Evolutionary conservation across 2,797 vertebrate genomes (phyloP).

Genomic region (Hypotaenidia philippensis): DNA sequence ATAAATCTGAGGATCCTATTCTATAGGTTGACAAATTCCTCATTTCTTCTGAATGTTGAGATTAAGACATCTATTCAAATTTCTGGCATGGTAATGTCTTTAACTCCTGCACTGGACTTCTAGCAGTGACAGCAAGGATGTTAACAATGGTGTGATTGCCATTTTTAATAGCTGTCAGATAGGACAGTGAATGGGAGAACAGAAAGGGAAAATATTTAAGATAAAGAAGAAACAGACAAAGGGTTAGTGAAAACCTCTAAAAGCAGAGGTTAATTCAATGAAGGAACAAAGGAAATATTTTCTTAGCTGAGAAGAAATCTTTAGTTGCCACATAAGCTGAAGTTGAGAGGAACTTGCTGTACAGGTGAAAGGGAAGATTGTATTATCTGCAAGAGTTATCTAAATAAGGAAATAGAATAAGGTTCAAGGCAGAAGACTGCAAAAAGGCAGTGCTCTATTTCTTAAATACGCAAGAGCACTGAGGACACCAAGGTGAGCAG

Average conservation of each 20-base stretch:
- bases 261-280: neutral
- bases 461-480: neutral
- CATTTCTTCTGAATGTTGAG: neutral
- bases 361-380: neutral
- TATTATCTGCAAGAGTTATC: neutral
- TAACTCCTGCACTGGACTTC: neutral
- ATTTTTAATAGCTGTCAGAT: neutral
- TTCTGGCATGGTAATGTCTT: neutral
- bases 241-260: neutral
- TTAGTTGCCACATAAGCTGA: slow-evolving; percentile 11
- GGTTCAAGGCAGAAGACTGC: neutral
- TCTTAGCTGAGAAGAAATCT: neutral
- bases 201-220: neutral
- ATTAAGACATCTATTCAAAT: neutral
- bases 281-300: neutral
- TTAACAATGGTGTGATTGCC: neutral
- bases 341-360: neutral
- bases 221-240: neutral
- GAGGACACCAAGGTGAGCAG: neutral
- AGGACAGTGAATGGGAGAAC: neutral
- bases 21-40: neutral
- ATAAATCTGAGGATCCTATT: neutral
- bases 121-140: neutral
- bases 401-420: slow-evolving; percentile 12
- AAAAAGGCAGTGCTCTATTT: neutral